Evolutionary conservation across 2,113 vertebrate species (phyloP).

Genomic region (Callopanchax toddi): DNA sequence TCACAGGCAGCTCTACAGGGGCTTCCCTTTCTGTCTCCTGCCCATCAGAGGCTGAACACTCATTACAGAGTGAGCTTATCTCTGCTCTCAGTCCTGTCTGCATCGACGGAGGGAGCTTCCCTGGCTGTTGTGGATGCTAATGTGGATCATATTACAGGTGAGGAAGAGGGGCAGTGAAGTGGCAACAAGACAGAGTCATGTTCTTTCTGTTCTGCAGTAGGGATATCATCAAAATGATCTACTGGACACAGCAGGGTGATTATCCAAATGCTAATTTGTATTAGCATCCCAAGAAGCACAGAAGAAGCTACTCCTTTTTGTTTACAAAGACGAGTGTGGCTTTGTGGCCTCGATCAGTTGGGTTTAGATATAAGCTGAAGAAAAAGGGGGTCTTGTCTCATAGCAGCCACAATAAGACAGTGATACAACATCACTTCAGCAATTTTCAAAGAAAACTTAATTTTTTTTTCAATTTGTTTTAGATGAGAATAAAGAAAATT

Average conservation of each 20-base stretch:
- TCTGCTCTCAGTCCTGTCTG: conserved; percentile 43
- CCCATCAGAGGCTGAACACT: conserved; percentile 41
- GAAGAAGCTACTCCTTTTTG: conserved; percentile 12
- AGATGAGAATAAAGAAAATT: neutral
- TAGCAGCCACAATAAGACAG: conserved; percentile 32
- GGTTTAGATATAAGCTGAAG: conserved; percentile 44
- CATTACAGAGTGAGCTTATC: conserved; percentile 63
- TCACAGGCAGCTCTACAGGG: conserved; percentile 16
- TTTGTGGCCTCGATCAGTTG: conserved; percentile 51
- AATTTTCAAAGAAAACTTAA: no score
- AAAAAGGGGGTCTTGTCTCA: conserved; percentile 24
- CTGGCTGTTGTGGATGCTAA: conserved; percentile 58
- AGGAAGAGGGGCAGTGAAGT: conserved; percentile 44
- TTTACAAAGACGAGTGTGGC: conserved; percentile 55
- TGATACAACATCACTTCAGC: neutral
- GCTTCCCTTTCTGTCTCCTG: conserved; percentile 23
- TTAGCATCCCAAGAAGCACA: neutral
- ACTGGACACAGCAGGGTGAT: conserved; percentile 34
- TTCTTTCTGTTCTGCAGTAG: conserved; percentile 46
- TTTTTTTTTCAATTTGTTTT: neutral
- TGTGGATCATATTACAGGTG: conserved; percentile 65
- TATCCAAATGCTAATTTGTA: conserved; percentile 19
- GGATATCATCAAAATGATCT: conserved; percentile 13
- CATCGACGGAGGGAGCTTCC: conserved; percentile 46
- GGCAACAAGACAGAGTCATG: conserved; percentile 53